Base-by-base conservation (phyloP, 1,140 invertebrate genomes). In the Drosophila subobscura region DNA sequence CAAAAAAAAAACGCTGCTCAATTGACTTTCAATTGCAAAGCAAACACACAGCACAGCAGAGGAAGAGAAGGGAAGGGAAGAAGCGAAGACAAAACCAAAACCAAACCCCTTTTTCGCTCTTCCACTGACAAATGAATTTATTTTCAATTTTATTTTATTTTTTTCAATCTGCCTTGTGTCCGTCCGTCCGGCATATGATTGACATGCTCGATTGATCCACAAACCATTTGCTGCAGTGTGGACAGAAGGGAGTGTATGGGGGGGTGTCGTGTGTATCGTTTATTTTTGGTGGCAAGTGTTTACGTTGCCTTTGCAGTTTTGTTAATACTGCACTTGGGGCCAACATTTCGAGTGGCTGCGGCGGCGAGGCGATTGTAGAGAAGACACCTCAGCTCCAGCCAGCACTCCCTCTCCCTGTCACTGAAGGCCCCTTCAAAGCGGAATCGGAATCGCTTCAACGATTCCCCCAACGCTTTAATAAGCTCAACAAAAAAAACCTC, bases 261-360 rank as follows among this genome's bases (percentile, higher is more conserved):
- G 54, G 65, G 65, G 50, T 40, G 49, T 40, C 42, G 45, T 64
- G 46, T 47, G 58, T 65, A 67, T 67, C 41, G 50, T 68, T 56
- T 68, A 68, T 70, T 70, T 68, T 68, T 70, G 64, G 66, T 65
- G 25, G 66, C 64, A 70, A 70, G 66, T 70, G 66, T 70, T 70
- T 70, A 51, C 66, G 16, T 70, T 70, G 20, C 42, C 23, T 70
- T 68, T 68, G 66, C 66, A 70, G 66, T 68, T 70, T 70, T 70
- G 66, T 70, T 70, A 70, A 70, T 70, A 70, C 66, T 70, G 66
- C 66, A 70, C 66, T 70, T 44, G 33, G 29, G 33, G 33, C 7
- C 33, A 10, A 12, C 3, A 12, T 4, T 37, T 37, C 33, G 33
- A 37, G 33, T 37, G 33, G 33, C 33, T 20, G 16, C 16, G 16